Conservation (phyloP, 2,888 invertebrate species). For the Campoplex capitator region DNA sequence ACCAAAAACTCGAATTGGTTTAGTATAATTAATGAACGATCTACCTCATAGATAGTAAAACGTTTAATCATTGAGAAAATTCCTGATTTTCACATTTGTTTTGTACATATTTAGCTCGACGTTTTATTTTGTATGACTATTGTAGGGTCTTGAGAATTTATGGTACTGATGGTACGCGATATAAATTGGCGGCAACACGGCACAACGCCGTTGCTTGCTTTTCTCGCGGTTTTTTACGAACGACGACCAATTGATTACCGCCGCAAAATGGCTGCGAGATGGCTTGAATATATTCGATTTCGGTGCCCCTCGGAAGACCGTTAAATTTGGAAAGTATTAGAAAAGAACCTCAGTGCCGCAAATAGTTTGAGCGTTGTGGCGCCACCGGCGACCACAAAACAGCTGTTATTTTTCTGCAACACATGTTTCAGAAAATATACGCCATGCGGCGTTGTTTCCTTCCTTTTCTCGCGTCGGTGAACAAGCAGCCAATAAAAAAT, state of each 20-base stretch:
- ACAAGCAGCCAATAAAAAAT: background rate
- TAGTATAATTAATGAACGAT: background rate
- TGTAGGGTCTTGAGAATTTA: slow-evolving; percentile 31
- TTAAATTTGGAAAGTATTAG: background rate
- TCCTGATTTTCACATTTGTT: background rate
- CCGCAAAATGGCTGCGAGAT: slow-evolving; percentile 30
- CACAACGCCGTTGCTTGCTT: background rate
- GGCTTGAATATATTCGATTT: background rate
- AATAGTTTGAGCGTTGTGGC: background rate
- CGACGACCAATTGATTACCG: background rate
- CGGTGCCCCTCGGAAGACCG: background rate
- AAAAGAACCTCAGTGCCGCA: background rate
- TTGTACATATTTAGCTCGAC: background rate
- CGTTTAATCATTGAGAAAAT: background rate
- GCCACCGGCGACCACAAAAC: background rate
- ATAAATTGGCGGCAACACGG: slow-evolving; percentile 73
- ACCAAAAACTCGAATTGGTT: background rate
- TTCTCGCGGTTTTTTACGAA: background rate
- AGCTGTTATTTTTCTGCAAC: background rate
- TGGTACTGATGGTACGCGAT: slow-evolving; percentile 66
- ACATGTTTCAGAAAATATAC: too few species aligned
- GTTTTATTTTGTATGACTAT: background rate
- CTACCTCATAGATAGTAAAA: slow-evolving; percentile 2
- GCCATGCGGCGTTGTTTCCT: background rate
- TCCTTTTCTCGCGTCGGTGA: background rate